Evolutionary conservation across 2,888 invertebrate genomes (phyloP), one percentile per base, ranked within the genome.

Genomic region (Pterostichus niger): DNA sequence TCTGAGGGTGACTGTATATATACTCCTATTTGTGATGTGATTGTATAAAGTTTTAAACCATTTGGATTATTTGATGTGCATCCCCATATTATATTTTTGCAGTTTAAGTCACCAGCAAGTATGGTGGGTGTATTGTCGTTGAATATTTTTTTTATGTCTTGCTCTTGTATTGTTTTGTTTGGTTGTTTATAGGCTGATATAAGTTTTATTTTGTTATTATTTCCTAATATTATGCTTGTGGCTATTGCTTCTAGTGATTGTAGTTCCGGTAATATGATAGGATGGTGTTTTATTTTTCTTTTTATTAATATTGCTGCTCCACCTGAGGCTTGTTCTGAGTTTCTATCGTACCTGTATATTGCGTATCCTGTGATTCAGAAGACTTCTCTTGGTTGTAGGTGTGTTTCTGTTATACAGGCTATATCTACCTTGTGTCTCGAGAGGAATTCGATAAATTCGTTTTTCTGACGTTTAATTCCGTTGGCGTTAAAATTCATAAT

Each of bases 21-120:
- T 15, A 73, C 13, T 24, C 49, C 35, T 49, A 75, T 35, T 24
- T 61, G 15, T 4, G 13, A 15, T 40, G 64, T 33, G 24, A 54
- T 44, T 31, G 56, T 75, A 33, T 75, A 17, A 24, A 84, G 44
- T 46, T 77, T 81, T 6, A 61, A 68, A 46, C 84, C 84, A 49
- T 84, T 76, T 64, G 82, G 82, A 44, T 82, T 84, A 24, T 49
- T 71, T 6, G 64, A 15, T 44, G 64, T 31, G 46, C 83, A 80
- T 31, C 79, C 82, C 79, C 84, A 78, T 75, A 61, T 52, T 9
- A 33, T 54, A 61, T 84, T 68, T 40, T 84, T 82, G 15, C 68
- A 40, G 15, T 71, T 33, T 40, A 71, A 7, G 61, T 84, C 78
- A n/a, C 84, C 82, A 13, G 71, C 24, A 2, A 82, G 17, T 44